phyloP scores from a whole-genome alignment of 2,797 vertebrate genomes.

The Micrastur ruficollis region DNA sequence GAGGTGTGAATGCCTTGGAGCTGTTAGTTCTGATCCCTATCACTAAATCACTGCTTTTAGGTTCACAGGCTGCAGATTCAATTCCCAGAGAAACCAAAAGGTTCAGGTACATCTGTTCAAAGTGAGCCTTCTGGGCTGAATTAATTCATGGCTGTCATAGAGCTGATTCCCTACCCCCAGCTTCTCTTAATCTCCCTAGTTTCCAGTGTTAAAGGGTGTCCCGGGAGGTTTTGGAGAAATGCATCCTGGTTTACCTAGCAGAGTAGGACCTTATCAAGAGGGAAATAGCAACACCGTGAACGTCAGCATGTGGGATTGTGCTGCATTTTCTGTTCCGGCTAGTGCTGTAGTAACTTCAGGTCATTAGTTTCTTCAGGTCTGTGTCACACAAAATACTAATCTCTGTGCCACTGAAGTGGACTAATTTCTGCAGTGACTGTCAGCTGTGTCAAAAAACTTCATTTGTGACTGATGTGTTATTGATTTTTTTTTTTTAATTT shows the following conservation, averaged over 20 bases:
- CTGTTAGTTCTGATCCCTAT: not conserved
- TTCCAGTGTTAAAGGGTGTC: not conserved
- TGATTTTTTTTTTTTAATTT: too few species aligned
- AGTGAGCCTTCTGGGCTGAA: not conserved
- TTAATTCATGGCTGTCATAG: not conserved
- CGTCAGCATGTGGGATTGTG: rapidly evolving
- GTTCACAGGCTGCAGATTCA: not conserved
- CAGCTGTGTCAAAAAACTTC: not conserved
- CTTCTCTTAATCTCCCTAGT: not conserved
- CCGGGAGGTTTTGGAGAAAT: not conserved
- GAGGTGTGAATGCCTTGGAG: not conserved
- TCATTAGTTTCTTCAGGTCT: not conserved
- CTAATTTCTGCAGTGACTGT: not conserved
- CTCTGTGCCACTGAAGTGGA: not conserved
- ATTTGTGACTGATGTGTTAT: not conserved
- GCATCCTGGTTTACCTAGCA: not conserved
- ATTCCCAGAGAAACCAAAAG: not conserved
- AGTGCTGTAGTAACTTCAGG: not conserved
- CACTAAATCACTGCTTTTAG: not conserved
- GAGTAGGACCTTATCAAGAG: not conserved
- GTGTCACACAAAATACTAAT: not conserved
- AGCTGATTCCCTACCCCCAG: not conserved
- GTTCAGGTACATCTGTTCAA: not conserved
- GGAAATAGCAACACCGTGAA: not conserved
- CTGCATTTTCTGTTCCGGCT: rapidly evolving